A percentile compares a stretch with the other conserved stretches of the same genome.
These are phyloP conservation scores for Gymnosoma rotundatum DNA, from an alignment of 2,888 invertebrate genomes.

Conservation along the genomic window DNA sequence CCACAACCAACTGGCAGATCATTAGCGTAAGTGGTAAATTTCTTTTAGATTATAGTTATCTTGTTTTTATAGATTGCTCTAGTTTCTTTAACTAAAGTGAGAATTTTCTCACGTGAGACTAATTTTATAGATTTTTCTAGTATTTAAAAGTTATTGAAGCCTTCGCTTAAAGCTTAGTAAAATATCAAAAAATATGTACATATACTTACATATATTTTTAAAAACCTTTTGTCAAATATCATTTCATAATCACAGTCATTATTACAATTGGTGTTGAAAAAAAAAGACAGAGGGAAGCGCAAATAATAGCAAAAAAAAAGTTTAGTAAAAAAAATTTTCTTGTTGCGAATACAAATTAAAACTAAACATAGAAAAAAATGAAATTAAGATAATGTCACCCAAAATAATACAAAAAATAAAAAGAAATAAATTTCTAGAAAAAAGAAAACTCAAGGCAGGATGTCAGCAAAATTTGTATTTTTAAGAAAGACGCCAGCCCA, in stretches of 20 bases:
- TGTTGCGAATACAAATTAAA: slow-evolving; percentile 4
- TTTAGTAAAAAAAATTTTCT: neutral
- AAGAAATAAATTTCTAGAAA: neutral
- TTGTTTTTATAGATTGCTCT: too few relatives aligned
- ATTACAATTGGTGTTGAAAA: slow-evolving; percentile 47
- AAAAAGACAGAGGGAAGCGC: neutral
- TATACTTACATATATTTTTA: too few relatives aligned
- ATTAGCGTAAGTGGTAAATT: too few relatives aligned
- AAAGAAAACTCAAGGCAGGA: neutral
- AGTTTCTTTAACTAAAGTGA: too few relatives aligned
- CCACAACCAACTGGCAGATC: too few relatives aligned
- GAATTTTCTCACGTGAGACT: too few relatives aligned
- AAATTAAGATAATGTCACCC: slow-evolving; percentile 55
- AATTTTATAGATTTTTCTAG: too few relatives aligned
- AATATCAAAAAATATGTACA: too few relatives aligned
- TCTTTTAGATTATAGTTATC: too few relatives aligned
- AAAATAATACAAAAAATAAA: slow-evolving; percentile 18
- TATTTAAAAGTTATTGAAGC: too few relatives aligned
- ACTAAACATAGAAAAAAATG: slow-evolving; percentile 5
- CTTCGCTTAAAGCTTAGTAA: too few relatives aligned
- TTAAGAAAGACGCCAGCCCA: slow-evolving; percentile 44
- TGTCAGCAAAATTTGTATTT: slow-evolving; percentile 31
- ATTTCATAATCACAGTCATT: slow-evolving; percentile 57
- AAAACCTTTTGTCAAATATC: slow-evolving; percentile 45
- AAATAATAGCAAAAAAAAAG: too few relatives aligned